Evolutionary conservation across 2,888 invertebrate genomes (phyloP), one percentile per base, ranked within the genome.

Genomic region (Melanotus villosus): DNA sequence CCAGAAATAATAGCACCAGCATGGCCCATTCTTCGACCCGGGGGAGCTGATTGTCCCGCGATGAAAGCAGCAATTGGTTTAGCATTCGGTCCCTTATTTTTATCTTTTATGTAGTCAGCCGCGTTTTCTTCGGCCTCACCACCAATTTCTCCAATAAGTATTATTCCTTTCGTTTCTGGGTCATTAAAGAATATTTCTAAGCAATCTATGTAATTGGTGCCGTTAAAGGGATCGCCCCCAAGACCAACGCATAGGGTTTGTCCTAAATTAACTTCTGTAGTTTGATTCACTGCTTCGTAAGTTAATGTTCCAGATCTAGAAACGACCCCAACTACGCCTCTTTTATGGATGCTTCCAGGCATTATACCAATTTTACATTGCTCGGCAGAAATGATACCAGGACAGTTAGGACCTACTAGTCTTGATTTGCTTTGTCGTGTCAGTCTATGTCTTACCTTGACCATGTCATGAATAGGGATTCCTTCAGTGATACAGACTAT

Each of bases 1-100:
- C 98, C 98, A 0, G 98, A 95, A 82, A 99, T 99, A 80, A 99
- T 99, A 73, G 99, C 99, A 72, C 99, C 99, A 60, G 99, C 99
- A 84, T 99, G 99, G 21, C 99, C 99, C 99, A 99, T 99, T 82
- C 99, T 89, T 78, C 98, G 88, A 47, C 98, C 98, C 19, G 98
- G 97, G 18, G 99, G 99, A 7, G 99, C 99, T 4, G 98, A 97
- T 71, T 97, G 85, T 63, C 99, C 99, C 73, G 99, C 99, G 83
- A 99, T 98, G 85, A 99, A 99, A 4, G 97, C 93, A 0, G 98
- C 98, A 36, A 99, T 97, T 36, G 99, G 99, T 84, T 99, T 99
- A 32, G 92, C 91, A 80, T 93, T 92, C 52, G 88, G 86, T 68
- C 94, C 94, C 89, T 91, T 86, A 82, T 95, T 95, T 80, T 92